Base-by-base conservation (phyloP, 2,113 vertebrate species). In the Thalassarche chlororhynchos region DNA sequence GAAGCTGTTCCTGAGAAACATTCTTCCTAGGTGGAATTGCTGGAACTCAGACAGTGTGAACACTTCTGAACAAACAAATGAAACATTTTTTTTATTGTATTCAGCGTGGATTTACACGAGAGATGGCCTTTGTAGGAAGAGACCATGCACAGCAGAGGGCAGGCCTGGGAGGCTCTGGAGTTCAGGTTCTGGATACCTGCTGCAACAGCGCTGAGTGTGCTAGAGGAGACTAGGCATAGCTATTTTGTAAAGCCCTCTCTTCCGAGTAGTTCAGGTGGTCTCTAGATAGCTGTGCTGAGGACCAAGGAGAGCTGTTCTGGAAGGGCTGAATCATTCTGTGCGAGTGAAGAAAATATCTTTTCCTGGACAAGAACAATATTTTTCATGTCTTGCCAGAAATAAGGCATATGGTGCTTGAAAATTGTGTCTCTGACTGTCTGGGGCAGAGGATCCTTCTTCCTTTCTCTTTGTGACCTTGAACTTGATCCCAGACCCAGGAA, bases 131-230 rank as follows among this genome's bases (percentile, higher is more conserved):
- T 71, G 29, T 34, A 66, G 17, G 24, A 83, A 85, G 32, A 77
- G 28, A 65, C 2, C 4, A 8, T 29, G 31, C 9, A 25, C 6
- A 71, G 24, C 24, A 80, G 42, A 80, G 14, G 14, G 16, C n/a
- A 57, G 29, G 21, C 16, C 21, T 69, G 16, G 9, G 18, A 51
- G 44, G 38, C 44, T 9, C 24, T 74, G 51, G 25, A 21, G 6
- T 51, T 70, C 74, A 84, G 14, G 6, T 65, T 85, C n/a, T 36
- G 38, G 28, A 64, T 31, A 54, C 6, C 19, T 25, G 9, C 28
- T 34, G 8, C 90, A 25, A 44, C 17, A 65, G 29, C 14, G 23
- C 15, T 0, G 0, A 10, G 17, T 21, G 17, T 62, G 20, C n/a
- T 61, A 36, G 21, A 82, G 42, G 47, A 47, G 42, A n/a, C 14